These are phyloP conservation scores for Takifugu flavidus DNA, from an alignment of 2,113 vertebrate genomes.

Conservation along the genomic window DNA sequence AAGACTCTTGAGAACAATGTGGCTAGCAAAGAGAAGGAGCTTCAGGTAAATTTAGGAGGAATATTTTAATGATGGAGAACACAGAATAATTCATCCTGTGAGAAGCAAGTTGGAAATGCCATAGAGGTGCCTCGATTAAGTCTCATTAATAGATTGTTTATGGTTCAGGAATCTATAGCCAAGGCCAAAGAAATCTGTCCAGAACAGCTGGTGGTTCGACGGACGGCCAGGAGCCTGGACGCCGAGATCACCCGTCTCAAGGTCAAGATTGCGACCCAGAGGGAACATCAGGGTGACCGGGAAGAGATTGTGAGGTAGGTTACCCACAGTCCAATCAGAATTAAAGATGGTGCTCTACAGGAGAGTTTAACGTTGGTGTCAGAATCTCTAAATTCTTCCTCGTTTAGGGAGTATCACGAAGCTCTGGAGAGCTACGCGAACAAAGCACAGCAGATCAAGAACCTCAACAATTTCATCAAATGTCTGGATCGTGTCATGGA, in stretches of 20 bases:
- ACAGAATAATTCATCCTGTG: background rate
- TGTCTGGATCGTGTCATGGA: constrained; percentile 82
- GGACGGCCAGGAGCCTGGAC: constrained; percentile 84
- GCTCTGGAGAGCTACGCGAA: constrained; percentile 85
- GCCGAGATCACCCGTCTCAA: constrained; percentile 88
- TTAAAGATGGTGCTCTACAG: background rate
- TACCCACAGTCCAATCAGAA: background rate
- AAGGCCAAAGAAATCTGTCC: constrained; percentile 84
- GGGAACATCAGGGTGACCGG: constrained; percentile 81
- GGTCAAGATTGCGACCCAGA: constrained; percentile 82
- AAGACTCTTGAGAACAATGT: constrained; percentile 73
- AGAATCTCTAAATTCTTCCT: background rate
- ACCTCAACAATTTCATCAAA: constrained; percentile 83
- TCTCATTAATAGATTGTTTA: no score
- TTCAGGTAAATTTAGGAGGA: constrained; percentile 71
- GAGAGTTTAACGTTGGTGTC: background rate
- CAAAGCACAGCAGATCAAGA: constrained; percentile 81
- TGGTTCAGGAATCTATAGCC: constrained; percentile 73
- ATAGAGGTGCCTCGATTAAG: no score
- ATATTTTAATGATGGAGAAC: background rate
- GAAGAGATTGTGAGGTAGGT: constrained; percentile 85
- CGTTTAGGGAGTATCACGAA: constrained; percentile 83
- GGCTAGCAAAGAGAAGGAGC: constrained; percentile 74
- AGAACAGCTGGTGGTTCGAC: constrained; percentile 77
- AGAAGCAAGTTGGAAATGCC: no score